Evolutionary conservation across 2,797 vertebrate genomes (phyloP).

Genomic region (Neopelma chrysocephalum): DNA sequence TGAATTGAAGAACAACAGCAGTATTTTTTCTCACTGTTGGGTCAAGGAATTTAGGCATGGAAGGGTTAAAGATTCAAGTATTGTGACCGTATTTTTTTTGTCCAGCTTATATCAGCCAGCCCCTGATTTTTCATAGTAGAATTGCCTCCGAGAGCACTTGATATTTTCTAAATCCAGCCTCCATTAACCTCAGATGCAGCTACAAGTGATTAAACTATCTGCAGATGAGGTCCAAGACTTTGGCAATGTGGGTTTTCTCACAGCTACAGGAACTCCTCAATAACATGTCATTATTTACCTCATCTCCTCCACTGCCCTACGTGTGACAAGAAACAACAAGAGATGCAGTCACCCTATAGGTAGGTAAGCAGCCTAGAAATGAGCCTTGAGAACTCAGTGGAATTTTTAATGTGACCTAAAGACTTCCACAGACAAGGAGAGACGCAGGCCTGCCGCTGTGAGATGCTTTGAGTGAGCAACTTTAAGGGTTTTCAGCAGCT

Average conservation of each 20-base stretch:
- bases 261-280: neutral
- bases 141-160: neutral
- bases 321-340: neutral
- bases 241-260: neutral
- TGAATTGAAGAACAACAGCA: neutral
- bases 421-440: neutral
- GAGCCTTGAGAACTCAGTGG: rapidly evolving
- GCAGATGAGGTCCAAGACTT: neutral
- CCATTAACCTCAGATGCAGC: neutral
- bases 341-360: too few relatives aligned
- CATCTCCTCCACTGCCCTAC: neutral
- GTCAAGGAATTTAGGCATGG: neutral
- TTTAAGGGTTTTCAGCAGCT: neutral
- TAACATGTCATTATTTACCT: neutral
- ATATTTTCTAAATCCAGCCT: neutral
- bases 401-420: neutral
- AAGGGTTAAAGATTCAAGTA: neutral
- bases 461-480: neutral
- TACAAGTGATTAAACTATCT: neutral
- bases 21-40: neutral
- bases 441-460: rapidly evolving
- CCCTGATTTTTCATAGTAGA: neutral
- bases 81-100: neutral
- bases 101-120: neutral
- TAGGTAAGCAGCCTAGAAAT: neutral